These are phyloP conservation scores for Rotaria macrura DNA, from an alignment of 2,888 invertebrate species.

Conservation along the genomic window DNA sequence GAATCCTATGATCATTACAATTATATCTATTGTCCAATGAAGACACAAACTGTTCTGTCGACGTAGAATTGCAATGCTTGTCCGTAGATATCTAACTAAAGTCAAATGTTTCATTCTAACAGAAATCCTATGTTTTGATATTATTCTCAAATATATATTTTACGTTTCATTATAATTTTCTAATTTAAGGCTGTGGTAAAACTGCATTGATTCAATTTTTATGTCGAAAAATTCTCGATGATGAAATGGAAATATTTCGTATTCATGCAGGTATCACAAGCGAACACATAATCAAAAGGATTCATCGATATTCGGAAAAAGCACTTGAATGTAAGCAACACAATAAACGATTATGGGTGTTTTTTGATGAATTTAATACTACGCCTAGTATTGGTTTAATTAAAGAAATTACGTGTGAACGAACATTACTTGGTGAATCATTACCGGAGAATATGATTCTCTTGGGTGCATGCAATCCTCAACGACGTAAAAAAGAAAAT, in stretches of 20 bases:
- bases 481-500: neutral
- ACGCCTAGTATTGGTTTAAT: conserved; percentile 37
- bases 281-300: conserved; percentile 38
- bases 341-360: conserved; percentile 36
- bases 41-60: no score
- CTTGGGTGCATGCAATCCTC: conserved; percentile 39
- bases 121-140: no score
- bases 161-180: no score
- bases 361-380: conserved; percentile 40
- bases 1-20: no score
- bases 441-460: conserved; percentile 37
- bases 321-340: conserved; percentile 35
- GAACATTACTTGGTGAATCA: conserved; percentile 35
- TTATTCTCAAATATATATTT: no score
- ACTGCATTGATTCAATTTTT: conserved; percentile 44
- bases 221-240: conserved; percentile 36
- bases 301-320: conserved; percentile 37
- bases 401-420: conserved; percentile 37
- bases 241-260: conserved; percentile 35
- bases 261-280: conserved; percentile 44
- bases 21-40: no score
- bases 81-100: no score
- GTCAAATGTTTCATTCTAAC: no score
- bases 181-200: conserved; percentile 47
- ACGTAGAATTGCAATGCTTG: no score